Evolutionary conservation across 1,140 invertebrate species (phyloP).

Genomic region (Notospermus geniculatus): DNA sequence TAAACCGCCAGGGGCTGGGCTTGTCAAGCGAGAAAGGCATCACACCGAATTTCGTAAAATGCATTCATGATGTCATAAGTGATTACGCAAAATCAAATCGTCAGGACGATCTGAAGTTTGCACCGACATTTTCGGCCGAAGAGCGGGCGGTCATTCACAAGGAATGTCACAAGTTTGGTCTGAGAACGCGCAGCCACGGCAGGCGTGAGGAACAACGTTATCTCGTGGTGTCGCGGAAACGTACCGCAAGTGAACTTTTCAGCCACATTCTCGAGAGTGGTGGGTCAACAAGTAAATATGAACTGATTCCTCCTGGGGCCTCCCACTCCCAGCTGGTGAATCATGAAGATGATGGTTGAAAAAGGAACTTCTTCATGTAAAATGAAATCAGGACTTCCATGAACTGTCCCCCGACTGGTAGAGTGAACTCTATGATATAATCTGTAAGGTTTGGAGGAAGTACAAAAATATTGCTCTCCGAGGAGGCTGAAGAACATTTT

Average conservation of each 20-base stretch:
- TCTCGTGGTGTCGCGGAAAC: slow-evolving; percentile 59
- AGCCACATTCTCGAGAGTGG: slow-evolving; percentile 44
- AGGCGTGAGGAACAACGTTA: slow-evolving; percentile 51
- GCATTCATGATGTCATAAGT: slow-evolving; percentile 30
- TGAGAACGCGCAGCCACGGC: slow-evolving; percentile 64
- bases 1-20: slow-evolving; percentile 42
- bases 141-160: slow-evolving; percentile 68
- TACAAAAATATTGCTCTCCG: too few species aligned
- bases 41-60: slow-evolving; percentile 28
- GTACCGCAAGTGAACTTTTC: slow-evolving; percentile 43
- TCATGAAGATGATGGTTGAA: background rate
- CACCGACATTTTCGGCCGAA: slow-evolving; percentile 68
- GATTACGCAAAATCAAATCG: slow-evolving; percentile 36
- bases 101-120: slow-evolving; percentile 65
- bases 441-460: too few species aligned
- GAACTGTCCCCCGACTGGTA: too few species aligned
- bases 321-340: background rate
- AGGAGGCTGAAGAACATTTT: too few species aligned
- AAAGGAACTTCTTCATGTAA: too few species aligned
- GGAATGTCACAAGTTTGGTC: slow-evolving; percentile 49
- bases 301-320: slow-evolving; percentile 44
- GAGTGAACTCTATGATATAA: too few species aligned
- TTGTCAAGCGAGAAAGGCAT: slow-evolving; percentile 31
- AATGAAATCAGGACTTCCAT: too few species aligned
- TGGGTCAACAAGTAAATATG: slow-evolving; percentile 53